Evolutionary conservation across 92 coral and sea anemone genomes (phyloP).

Genomic region (Paramuricea clavata): DNA sequence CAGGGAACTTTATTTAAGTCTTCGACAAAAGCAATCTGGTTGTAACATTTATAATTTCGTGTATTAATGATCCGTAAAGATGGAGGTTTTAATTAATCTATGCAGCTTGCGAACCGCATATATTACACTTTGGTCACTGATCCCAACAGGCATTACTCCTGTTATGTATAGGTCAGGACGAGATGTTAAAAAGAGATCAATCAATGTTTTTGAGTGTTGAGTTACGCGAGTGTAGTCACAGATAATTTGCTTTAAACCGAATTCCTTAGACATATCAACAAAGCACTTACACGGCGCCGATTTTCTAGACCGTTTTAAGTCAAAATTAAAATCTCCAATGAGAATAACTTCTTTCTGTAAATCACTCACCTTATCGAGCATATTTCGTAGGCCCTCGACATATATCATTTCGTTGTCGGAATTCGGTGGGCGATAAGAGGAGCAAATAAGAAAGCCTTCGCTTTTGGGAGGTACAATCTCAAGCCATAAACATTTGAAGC

Average conservation of each 20-base stretch:
- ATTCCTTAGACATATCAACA: constrained; percentile 40
- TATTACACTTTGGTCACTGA: constrained; percentile 57
- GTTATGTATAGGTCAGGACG: constrained; percentile 65
- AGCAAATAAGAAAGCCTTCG: constrained; percentile 53
- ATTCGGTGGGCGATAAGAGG: constrained; percentile 63
- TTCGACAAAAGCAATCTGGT: too few species aligned
- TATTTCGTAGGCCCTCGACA: constrained; percentile 38
- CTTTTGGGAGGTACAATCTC: constrained; percentile 55
- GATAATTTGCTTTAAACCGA: constrained; percentile 56
- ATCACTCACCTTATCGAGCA: constrained; percentile 1
- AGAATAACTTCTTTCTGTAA: not conserved
- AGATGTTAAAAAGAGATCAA: constrained; percentile 64
- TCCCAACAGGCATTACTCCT: constrained; percentile 54
- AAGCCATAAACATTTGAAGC: constrained; percentile 45
- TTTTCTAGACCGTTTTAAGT: too few species aligned
- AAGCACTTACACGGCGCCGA: constrained; percentile 29
- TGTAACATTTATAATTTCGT: too few species aligned
- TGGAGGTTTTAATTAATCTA: too few species aligned
- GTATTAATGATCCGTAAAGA: too few species aligned
- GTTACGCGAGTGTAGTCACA: constrained; percentile 54
- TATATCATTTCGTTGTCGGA: constrained; percentile 43
- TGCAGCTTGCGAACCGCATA: constrained; percentile 60
- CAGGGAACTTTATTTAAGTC: too few species aligned
- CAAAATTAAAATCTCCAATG: too few species aligned
- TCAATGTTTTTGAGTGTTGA: constrained; percentile 61